Conservation (phyloP, 2,888 invertebrate species). For the Hemicrepidius hirtus region DNA sequence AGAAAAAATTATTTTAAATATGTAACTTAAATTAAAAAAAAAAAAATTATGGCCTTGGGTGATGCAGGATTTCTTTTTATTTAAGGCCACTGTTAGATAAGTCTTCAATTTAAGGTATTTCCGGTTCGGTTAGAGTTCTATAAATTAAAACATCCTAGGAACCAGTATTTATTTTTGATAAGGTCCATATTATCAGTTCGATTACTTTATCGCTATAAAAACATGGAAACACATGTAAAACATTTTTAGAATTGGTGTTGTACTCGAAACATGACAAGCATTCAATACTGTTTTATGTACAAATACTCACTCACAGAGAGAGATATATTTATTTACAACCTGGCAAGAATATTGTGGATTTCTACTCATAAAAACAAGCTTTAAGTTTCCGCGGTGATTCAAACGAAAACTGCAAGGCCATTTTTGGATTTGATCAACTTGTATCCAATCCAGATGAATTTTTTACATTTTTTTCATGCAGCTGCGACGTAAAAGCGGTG, state of each 20-base stretch:
- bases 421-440: constrained; percentile 31
- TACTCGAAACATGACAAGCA: constrained; percentile 42
- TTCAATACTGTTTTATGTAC: constrained; percentile 33
- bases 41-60: too few species aligned
- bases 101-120: constrained; percentile 23
- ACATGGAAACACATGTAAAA: constrained; percentile 71
- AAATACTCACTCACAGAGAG: constrained; percentile 2
- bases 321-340: constrained; percentile 49
- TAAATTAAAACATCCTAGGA: constrained; percentile 27
- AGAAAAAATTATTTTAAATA: too few species aligned
- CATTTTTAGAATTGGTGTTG: constrained; percentile 57
- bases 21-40: too few species aligned
- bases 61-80: too few species aligned
- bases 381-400: constrained; percentile 9
- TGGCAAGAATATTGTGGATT: constrained; percentile 34
- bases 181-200: constrained; percentile 64
- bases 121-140: constrained; percentile 17
- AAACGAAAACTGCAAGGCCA: not conserved
- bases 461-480: constrained; percentile 21
- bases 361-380: constrained; percentile 26
- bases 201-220: constrained; percentile 69
- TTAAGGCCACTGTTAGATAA: too few species aligned
- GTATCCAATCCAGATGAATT: constrained; percentile 18
- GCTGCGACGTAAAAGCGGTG: constrained; percentile 25
- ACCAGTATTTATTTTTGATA: constrained; percentile 52